phyloP scores from a whole-genome alignment of 2,113 vertebrate species.

The Manacus vitellinus region DNA sequence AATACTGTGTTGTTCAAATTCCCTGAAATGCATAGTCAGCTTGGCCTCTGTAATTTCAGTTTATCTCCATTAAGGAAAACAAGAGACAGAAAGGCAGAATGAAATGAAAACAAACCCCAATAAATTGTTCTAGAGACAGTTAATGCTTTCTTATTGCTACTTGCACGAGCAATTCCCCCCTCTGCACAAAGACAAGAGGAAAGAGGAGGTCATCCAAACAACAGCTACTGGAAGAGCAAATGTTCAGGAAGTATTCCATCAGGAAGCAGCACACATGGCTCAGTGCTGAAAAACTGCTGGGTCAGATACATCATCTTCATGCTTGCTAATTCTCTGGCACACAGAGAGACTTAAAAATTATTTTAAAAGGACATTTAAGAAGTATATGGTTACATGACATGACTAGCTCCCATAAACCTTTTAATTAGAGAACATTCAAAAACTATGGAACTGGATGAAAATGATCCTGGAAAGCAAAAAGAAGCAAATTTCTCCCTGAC shows the following conservation, averaged over 20 bases:
- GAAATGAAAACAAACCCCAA: background rate
- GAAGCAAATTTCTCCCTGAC: background rate
- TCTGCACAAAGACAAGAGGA: background rate
- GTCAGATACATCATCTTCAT: background rate
- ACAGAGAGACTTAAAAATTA: background rate
- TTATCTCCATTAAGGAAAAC: conserved; percentile 8
- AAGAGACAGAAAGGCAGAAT: conserved; percentile 20
- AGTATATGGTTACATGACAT: background rate
- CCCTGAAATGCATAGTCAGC: background rate
- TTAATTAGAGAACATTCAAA: background rate
- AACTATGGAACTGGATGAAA: background rate
- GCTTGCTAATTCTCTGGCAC: background rate
- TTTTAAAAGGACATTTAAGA: background rate
- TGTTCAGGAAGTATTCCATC: background rate
- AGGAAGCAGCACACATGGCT: background rate
- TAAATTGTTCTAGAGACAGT: background rate
- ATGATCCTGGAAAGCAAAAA: background rate
- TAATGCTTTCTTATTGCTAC: background rate
- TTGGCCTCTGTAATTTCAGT: conserved; percentile 13
- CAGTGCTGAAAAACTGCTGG: background rate
- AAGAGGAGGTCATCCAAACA: background rate
- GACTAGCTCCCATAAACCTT: background rate
- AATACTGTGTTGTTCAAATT: background rate
- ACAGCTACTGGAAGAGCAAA: background rate
- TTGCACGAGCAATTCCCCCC: background rate